These are phyloP conservation scores for Peribatodes rhomboidaria DNA, from an alignment of 2,888 invertebrate species.

Conservation along the genomic window DNA sequence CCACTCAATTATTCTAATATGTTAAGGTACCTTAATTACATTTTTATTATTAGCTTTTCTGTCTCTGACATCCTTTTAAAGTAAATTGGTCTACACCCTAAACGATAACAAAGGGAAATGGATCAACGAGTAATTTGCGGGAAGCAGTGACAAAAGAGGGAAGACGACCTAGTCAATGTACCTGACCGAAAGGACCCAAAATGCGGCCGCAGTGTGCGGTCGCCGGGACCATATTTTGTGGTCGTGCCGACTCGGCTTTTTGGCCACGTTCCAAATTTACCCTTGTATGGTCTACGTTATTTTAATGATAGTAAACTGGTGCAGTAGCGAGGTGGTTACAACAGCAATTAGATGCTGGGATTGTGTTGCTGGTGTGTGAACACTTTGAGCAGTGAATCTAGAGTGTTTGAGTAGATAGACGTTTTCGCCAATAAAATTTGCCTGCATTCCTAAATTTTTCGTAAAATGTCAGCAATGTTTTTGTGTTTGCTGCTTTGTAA, in stretches of 20 bases:
- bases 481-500: no score
- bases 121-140: slow-evolving; percentile 24
- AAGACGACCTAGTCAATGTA: slow-evolving; percentile 15
- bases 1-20: no score
- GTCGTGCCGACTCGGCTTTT: slow-evolving; percentile 24
- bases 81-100: background rate
- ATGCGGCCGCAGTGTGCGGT: slow-evolving; percentile 30
- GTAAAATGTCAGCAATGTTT: no score
- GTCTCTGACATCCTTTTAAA: background rate
- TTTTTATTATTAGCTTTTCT: background rate
- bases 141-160: slow-evolving; percentile 18
- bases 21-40: no score
- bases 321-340: slow-evolving; percentile 28
- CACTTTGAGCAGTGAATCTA: slow-evolving; percentile 2
- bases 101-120: slow-evolving; percentile 11
- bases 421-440: no score
- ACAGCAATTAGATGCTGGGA: slow-evolving; percentile 14
- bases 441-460: no score
- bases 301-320: slow-evolving; percentile 33
- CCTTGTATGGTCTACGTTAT: slow-evolving; percentile 22
- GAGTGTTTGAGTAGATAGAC: no score
- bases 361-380: slow-evolving; percentile 5
- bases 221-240: slow-evolving; percentile 33
- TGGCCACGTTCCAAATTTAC: slow-evolving; percentile 27
- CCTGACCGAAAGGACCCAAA: slow-evolving; percentile 25